Base-by-base conservation (phyloP, 2,113 vertebrate genomes). In the Heterocephalus glaber region DNA sequence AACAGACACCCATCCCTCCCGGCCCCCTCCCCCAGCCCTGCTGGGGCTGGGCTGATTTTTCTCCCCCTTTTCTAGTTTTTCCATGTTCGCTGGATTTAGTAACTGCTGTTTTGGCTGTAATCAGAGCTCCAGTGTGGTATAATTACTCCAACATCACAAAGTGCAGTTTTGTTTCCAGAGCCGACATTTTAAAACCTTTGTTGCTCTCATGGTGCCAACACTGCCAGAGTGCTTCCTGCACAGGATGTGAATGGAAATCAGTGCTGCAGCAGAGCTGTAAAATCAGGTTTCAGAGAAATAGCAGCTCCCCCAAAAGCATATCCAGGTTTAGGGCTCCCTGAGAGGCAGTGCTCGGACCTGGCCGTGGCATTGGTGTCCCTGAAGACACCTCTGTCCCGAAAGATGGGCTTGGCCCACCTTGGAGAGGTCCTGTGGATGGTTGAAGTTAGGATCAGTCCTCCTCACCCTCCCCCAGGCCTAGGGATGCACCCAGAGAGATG, bases 71-170 rank as follows among this genome's bases (percentile, higher is more conserved):
- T 95, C 82, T 74, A 96, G 92, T 85, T 97, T 60, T 97, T 94
- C 63, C 26, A 63, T 72, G 95, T 65, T 80, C 94, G 79, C 91
- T 85, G 47, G 85, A 87, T 95, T 97, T 95, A 96, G 94, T 96
- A 86, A 94, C 4, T 86, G 91, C 24, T 97, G 87, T 95, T 94
- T 95, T 94, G 97, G 97, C 96, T 98, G 90, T 65, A 96, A 96
- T 56, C 94, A 89, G 86, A 93, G 92, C 97, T 90, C 76, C 41
- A 98, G 96, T 85, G 96, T 3, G n/a, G 84, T 84, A 0, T 35
- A 95, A 98, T 96, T 96, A 92, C 44, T 96, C 79, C 90, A 92
- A 93, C 93, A 94, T 91, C 70, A 89, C 12, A 85, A 96, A 95
- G 98, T 94, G 82, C 96, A 96, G 95, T 41, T 86, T 52, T 9